Percentiles rank a stretch among this genome's conserved stretches.
Conservation (phyloP, 2,888 invertebrate genomes). For the Melinopterus prodromus region DNA sequence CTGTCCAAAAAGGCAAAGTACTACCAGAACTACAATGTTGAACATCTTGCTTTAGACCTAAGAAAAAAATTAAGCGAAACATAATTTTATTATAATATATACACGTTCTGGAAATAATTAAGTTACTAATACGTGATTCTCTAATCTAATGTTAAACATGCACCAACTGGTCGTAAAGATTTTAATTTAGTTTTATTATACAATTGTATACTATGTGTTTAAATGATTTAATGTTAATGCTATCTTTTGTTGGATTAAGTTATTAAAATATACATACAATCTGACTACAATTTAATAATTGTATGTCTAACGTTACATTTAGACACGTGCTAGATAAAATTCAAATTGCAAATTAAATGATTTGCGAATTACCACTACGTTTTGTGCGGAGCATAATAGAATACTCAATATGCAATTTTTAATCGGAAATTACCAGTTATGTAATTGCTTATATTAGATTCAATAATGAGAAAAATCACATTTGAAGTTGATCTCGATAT, state of each 20-base stretch:
- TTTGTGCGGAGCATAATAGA: neutral
- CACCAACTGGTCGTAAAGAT: neutral
- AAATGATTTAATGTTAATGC: neutral
- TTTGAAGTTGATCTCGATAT: neutral
- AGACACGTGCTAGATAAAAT: neutral
- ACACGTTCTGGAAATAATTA: neutral
- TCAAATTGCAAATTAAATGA: neutral
- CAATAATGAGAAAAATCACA: neutral
- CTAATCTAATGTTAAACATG: neutral
- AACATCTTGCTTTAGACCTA: neutral
- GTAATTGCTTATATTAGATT: neutral
- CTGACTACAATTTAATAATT: too few relatives aligned
- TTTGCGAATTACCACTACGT: neutral
- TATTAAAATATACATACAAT: too few relatives aligned
- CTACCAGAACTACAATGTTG: neutral
- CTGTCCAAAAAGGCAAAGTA: neutral
- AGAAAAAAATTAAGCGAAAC: neutral
- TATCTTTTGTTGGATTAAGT: neutral
- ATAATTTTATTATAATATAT: neutral
- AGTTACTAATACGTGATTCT: neutral
- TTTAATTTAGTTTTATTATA: neutral
- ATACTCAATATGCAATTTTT: neutral
- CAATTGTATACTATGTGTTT: neutral
- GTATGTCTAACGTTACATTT: too few relatives aligned
- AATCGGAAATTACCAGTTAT: neutral